Conservation (phyloP, 2,797 vertebrate species). For the Falco rusticolus region DNA sequence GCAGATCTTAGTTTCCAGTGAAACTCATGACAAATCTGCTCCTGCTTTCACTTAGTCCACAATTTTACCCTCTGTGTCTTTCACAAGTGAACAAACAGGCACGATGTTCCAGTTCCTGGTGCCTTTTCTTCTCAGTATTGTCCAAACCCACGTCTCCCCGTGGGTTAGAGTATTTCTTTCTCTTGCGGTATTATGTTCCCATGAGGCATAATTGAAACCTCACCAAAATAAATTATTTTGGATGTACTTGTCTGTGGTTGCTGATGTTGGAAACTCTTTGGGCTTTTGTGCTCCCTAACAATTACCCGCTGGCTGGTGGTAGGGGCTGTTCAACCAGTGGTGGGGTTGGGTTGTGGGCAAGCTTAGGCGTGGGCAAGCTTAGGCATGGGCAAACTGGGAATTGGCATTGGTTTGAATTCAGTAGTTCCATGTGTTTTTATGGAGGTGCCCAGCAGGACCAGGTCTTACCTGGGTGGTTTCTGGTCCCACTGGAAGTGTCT, state of each 20-base stretch:
- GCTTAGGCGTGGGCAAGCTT: background rate
- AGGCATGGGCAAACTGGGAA: background rate
- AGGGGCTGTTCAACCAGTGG: background rate
- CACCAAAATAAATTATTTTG: constrained; percentile 33
- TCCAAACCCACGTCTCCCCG: background rate
- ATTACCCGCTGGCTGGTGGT: background rate
- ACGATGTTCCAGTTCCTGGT: background rate
- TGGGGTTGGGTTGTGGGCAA: background rate
- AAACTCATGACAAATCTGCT: background rate
- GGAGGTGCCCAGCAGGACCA: background rate
- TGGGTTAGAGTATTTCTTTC: constrained; percentile 18
- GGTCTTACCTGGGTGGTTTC: background rate
- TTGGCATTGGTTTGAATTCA: background rate
- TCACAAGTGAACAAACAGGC: background rate
- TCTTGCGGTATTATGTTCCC: constrained; percentile 39
- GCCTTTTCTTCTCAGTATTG: constrained; percentile 8
- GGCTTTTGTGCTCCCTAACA: background rate
- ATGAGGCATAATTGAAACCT: constrained; percentile 37
- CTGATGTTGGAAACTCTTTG: background rate
- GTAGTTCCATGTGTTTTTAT: background rate
- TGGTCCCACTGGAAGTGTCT: rapidly evolving
- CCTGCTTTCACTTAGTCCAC: background rate
- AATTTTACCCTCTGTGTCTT: background rate
- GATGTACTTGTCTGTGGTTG: background rate
- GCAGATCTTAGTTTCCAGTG: background rate